phyloP scores from a whole-genome alignment of 2,113 vertebrate species.

The Tenebrosternarchus preto region DNA sequence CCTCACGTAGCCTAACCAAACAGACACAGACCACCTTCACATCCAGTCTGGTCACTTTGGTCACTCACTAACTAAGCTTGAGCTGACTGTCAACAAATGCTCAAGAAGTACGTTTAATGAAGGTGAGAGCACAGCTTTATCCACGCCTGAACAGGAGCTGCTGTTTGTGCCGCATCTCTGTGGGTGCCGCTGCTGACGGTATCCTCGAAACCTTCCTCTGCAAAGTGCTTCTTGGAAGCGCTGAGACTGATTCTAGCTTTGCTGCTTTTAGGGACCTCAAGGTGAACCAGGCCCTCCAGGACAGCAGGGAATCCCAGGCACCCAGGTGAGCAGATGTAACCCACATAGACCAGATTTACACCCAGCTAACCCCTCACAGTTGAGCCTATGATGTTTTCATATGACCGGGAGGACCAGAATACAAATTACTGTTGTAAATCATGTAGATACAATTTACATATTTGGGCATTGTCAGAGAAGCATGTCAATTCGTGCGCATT shows the following conservation, averaged over 20 bases:
- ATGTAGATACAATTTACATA: too few species aligned
- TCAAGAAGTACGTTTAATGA: neutral
- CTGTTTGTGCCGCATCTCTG: neutral
- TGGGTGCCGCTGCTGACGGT: neutral
- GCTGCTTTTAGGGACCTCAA: conserved; percentile 78
- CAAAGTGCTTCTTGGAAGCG: neutral
- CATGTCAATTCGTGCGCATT: neutral
- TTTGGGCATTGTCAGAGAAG: neutral
- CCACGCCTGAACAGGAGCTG: neutral
- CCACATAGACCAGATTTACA: neutral
- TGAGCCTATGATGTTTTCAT: neutral
- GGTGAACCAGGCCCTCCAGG: conserved; percentile 86
- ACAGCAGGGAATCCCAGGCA: conserved; percentile 84
- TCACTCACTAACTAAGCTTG: neutral
- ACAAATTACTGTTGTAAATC: too few species aligned
- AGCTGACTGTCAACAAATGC: neutral
- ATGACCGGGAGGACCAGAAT: neutral
- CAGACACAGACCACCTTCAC: neutral
- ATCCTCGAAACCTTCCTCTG: neutral
- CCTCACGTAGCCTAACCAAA: neutral
- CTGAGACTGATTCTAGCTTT: neutral
- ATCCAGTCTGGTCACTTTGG: neutral
- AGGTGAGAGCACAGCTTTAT: neutral
- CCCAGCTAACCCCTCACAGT: neutral
- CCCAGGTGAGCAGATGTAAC: conserved; percentile 48